phyloP scores from a whole-genome alignment of 2,797 vertebrate species.

The Anniella stebbinsi region DNA sequence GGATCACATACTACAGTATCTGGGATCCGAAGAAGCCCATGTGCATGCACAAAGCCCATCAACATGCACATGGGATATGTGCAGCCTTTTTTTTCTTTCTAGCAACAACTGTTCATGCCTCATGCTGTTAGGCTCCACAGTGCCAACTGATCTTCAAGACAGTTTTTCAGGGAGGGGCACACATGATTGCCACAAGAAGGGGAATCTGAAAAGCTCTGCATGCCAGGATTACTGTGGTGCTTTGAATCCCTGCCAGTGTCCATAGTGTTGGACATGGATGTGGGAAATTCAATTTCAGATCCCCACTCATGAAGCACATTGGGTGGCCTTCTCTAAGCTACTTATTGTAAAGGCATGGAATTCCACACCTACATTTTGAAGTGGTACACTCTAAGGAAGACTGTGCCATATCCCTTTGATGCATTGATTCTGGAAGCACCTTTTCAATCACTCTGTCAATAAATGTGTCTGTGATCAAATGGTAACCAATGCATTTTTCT shows the following conservation, averaged over 20 bases:
- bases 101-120: background rate
- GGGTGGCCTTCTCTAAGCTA: background rate
- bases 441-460: background rate
- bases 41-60: background rate
- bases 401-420: background rate
- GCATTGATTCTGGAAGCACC: background rate
- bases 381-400: background rate
- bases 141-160: background rate
- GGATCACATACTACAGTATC: background rate
- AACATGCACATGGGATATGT: too few relatives aligned
- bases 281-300: background rate
- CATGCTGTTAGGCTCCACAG: background rate
- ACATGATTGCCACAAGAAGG: background rate
- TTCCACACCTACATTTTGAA: background rate
- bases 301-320: background rate
- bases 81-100: background rate
- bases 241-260: background rate
- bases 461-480: background rate
- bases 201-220: background rate
- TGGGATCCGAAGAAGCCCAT: background rate
- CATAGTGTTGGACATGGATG: background rate
- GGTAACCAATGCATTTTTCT: background rate
- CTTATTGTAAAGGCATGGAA: background rate
- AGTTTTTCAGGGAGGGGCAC: background rate
- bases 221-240: background rate